phyloP scores from a whole-genome alignment of 2,113 vertebrate genomes.

The Catharus bicknelli region DNA sequence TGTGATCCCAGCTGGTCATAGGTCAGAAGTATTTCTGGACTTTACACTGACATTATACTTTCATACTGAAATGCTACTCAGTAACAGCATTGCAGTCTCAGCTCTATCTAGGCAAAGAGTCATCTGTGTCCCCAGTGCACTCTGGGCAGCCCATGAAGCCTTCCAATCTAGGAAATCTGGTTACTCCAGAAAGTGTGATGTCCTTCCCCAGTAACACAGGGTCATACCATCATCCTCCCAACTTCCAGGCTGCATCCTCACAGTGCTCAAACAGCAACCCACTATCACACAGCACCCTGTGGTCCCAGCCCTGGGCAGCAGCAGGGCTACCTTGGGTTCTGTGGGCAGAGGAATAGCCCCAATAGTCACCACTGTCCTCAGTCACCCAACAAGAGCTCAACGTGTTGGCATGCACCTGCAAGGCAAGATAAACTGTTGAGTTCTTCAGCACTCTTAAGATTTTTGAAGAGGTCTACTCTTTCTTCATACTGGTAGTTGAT shows the following conservation, averaged over 20 bases:
- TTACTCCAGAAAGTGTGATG: not conserved
- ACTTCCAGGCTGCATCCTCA: not conserved
- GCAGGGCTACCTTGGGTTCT: not conserved
- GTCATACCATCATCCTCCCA: not conserved
- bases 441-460: not conserved
- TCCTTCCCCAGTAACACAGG: not conserved
- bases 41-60: slow-evolving; percentile 53
- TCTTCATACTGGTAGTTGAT: not conserved
- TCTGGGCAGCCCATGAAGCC: not conserved
- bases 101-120: slow-evolving; percentile 3
- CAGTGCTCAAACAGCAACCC: not conserved
- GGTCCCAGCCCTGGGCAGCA: not conserved
- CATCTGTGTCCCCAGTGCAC: not conserved
- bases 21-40: slow-evolving; percentile 64
- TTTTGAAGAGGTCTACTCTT: not conserved
- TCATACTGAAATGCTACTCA: slow-evolving; percentile 24
- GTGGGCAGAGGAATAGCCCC: not conserved
- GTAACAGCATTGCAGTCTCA: not conserved
- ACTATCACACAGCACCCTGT: not conserved
- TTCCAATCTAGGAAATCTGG: not conserved
- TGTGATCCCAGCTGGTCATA: slow-evolving; percentile 32
- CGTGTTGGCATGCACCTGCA: fast-evolving
- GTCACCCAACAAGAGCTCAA: not conserved
- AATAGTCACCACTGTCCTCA: not conserved
- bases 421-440: not conserved